Conservation (phyloP, 2,113 vertebrate genomes). For the Pogona vitticeps region DNA sequence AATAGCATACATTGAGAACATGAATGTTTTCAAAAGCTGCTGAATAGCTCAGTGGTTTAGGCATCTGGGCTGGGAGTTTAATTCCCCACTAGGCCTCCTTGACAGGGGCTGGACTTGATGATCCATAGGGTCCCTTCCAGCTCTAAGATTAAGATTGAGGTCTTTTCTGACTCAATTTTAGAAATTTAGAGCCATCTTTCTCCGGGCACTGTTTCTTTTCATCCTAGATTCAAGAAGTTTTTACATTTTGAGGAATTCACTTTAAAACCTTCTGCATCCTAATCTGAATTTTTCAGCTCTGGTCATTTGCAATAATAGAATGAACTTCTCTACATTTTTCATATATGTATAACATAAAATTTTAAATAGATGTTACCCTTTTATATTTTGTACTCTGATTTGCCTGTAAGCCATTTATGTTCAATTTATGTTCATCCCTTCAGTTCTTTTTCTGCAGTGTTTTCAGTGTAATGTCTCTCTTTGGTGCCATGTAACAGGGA, state of each 20-base stretch:
- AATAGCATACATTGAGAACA: neutral
- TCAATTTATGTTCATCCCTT: conserved; percentile 70
- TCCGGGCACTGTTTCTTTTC: neutral
- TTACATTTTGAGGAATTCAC: neutral
- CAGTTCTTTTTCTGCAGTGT: conserved; percentile 56
- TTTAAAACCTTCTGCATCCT: neutral
- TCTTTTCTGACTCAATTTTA: neutral
- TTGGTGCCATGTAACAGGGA: conserved; percentile 58
- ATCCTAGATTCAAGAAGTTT: neutral
- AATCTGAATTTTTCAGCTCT: conserved; percentile 26
- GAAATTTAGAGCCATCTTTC: neutral
- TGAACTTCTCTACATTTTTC: neutral
- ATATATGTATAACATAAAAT: neutral
- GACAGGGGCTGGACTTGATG: too few species aligned
- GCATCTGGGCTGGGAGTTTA: too few species aligned
- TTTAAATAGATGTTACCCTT: conserved; percentile 13
- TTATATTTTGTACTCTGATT: conserved; percentile 38
- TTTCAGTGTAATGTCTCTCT: conserved; percentile 65
- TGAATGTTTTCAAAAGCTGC: neutral
- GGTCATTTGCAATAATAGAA: neutral
- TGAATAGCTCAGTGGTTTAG: too few species aligned
- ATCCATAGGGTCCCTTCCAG: too few species aligned
- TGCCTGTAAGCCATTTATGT: conserved; percentile 61
- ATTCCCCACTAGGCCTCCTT: too few species aligned
- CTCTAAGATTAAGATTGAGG: too few species aligned